Percentiles rank a stretch among this genome's conserved stretches.
Conservation (phyloP, 2,888 invertebrate genomes). For the Aelia acuminata region DNA sequence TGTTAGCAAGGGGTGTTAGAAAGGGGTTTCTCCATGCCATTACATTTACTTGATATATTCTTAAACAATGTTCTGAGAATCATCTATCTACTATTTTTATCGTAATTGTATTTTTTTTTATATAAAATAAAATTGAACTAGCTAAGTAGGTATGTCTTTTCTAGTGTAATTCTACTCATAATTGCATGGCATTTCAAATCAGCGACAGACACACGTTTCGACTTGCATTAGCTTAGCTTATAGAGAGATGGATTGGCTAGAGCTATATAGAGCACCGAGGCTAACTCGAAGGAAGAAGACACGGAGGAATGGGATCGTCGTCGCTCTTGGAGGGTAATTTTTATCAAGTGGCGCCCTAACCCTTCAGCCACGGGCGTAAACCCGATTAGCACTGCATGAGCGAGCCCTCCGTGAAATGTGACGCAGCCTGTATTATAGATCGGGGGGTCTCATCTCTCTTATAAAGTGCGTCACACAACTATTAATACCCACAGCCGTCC, state of each 20-base stretch:
- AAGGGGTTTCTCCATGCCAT: no score
- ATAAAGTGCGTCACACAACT: constrained; percentile 43
- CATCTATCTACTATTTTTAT: no score
- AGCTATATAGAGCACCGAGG: constrained; percentile 14
- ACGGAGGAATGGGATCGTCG: background rate
- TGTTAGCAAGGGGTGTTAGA: no score
- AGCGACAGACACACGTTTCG: constrained; percentile 19
- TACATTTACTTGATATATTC: no score
- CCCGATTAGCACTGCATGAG: constrained; percentile 23
- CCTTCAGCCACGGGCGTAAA: constrained; percentile 25
- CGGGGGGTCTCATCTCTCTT: constrained; percentile 32
- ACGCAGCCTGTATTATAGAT: constrained; percentile 46
- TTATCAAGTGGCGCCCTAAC: constrained; percentile 49
- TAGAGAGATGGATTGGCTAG: background rate
- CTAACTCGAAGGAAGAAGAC: background rate
- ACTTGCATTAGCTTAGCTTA: background rate
- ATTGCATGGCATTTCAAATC: background rate
- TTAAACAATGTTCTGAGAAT: no score
- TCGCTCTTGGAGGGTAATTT: background rate
- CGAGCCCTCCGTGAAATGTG: constrained; percentile 20
- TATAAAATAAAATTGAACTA: background rate
- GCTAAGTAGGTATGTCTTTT: background rate
- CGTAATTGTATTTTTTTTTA: no score
- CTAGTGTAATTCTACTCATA: background rate
- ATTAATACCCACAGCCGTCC: constrained; percentile 31